Conservation (phyloP, 2,888 invertebrate species). For the Choristoneura rosaceana region DNA sequence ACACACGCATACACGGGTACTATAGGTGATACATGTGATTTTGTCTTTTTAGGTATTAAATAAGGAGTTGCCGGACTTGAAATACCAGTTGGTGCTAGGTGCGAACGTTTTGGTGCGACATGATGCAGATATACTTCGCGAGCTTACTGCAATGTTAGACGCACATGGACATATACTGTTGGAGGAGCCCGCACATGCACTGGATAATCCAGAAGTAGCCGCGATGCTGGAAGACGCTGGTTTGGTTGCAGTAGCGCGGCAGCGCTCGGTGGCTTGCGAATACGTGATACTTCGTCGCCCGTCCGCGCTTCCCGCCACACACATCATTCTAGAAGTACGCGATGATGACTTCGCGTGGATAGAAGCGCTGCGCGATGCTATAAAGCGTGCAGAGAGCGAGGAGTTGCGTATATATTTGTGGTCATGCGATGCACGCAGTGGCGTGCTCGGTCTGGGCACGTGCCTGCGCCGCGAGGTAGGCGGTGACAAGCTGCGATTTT, state of each 20-base stretch:
- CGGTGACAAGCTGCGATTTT: constrained; percentile 90
- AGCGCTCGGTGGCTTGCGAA: constrained; percentile 87
- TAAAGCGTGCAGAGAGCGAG: constrained; percentile 87
- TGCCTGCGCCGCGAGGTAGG: constrained; percentile 96
- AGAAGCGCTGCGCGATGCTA: constrained; percentile 90
- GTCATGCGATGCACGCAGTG: constrained; percentile 88
- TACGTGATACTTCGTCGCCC: constrained; percentile 88
- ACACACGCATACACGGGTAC: background rate
- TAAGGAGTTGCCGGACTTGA: constrained; percentile 88
- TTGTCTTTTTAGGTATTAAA: constrained; percentile 56
- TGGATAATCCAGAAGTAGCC: constrained; percentile 71
- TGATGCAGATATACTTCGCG: constrained; percentile 79
- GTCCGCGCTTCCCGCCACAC: constrained; percentile 61
- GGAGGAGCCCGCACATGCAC: constrained; percentile 86
- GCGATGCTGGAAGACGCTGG: constrained; percentile 62
- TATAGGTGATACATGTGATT: background rate
- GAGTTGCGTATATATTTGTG: constrained; percentile 88
- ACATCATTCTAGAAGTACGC: constrained; percentile 87
- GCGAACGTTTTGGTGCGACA: constrained; percentile 87
- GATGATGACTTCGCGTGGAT: constrained; percentile 92
- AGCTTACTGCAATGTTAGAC: constrained; percentile 87
- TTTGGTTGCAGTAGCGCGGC: constrained; percentile 72
- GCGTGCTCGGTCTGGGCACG: constrained; percentile 94
- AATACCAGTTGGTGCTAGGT: constrained; percentile 88
- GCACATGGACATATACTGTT: constrained; percentile 90